Evolutionary conservation across 2,113 vertebrate genomes (phyloP).

Genomic region (Choloepus hoffmanni): DNA sequence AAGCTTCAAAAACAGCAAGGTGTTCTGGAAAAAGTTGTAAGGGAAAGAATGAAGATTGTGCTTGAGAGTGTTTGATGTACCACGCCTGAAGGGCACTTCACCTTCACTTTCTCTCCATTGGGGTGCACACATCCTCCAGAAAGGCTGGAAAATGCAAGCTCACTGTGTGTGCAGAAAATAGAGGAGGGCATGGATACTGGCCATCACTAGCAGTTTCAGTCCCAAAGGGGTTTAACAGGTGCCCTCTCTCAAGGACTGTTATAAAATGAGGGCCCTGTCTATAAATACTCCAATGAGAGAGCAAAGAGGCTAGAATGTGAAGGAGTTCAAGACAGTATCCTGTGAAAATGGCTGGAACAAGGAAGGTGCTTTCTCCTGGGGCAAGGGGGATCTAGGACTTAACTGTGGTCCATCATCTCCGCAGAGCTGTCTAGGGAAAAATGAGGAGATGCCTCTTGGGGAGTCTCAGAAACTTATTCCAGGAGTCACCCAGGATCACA

Average conservation of each 20-base stretch:
- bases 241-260: neutral
- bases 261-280: neutral
- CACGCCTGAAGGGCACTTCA: neutral
- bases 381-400: neutral
- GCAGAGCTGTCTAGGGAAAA: neutral
- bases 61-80: neutral
- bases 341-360: neutral
- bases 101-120: neutral
- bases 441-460: neutral
- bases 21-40: neutral
- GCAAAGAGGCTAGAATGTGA: neutral
- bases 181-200: too few relatives aligned
- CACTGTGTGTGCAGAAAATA: fast-evolving
- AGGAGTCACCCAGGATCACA: neutral
- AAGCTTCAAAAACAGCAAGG: neutral
- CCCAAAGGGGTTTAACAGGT: neutral
- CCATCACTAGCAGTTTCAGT: neutral
- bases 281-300: too few relatives aligned
- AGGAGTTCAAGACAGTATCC: neutral
- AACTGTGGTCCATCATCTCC: neutral
- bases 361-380: neutral
- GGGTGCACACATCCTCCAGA: too few relatives aligned
- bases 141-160: neutral
- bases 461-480: neutral
- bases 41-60: neutral